A percentile compares a stretch with the other conserved stretches of the same genome.
phyloP scores from a whole-genome alignment of 1,140 invertebrate species.

The Macrostomum lignano region DNA sequence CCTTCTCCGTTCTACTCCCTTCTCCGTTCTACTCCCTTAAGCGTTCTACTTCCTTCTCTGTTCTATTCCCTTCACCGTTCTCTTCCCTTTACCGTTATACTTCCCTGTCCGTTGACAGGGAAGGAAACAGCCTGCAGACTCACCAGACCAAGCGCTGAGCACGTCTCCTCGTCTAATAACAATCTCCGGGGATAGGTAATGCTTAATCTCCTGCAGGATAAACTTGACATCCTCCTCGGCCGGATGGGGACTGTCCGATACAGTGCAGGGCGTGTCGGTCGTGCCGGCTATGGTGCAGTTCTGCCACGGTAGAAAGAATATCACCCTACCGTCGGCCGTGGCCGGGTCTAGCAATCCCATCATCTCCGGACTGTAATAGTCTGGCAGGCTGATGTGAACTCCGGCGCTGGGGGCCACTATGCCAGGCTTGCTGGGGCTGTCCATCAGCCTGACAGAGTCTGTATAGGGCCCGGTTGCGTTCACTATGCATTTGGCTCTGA shows the following conservation, averaged over 20 bases:
- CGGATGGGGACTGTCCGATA: conserved; percentile 68
- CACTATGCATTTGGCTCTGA: conserved; percentile 72
- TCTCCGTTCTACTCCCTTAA: too few relatives aligned
- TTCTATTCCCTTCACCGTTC: too few relatives aligned
- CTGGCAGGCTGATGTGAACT: conserved; percentile 87
- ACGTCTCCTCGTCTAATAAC: conserved; percentile 5
- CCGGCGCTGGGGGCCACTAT: conserved; percentile 87
- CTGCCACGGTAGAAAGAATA: conserved; percentile 92
- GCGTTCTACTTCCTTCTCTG: too few relatives aligned
- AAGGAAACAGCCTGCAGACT: too few relatives aligned
- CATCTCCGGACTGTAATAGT: conserved; percentile 65
- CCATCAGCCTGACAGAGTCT: conserved; percentile 76
- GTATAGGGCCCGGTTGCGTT: conserved; percentile 97
- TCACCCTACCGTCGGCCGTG: conserved; percentile 84
- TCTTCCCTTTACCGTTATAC: too few relatives aligned
- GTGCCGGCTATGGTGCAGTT: conserved; percentile 78
- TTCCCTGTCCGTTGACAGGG: too few relatives aligned
- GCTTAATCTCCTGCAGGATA: conserved; percentile 53
- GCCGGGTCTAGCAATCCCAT: conserved; percentile 90
- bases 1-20: too few relatives aligned
- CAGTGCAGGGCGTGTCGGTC: conserved; percentile 67
- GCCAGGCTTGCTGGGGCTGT: conserved; percentile 32
- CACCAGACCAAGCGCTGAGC: conserved; percentile 4
- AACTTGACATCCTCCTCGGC: conserved; percentile 93
- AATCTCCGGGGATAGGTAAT: neutral